Base-by-base conservation (phyloP, 2,888 invertebrate genomes). In the Sisyra terminalis region DNA sequence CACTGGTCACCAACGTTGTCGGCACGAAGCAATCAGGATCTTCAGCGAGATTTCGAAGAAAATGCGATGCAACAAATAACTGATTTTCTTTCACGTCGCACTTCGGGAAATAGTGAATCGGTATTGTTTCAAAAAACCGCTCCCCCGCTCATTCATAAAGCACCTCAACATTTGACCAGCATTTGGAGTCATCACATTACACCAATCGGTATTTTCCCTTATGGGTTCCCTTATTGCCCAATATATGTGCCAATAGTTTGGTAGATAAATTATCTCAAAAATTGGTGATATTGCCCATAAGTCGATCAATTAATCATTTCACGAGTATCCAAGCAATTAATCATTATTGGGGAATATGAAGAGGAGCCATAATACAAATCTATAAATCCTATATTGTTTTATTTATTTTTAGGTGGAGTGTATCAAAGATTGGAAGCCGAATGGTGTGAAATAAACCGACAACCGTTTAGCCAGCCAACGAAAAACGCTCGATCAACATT, bases 1-100 rank as follows among this genome's bases (percentile, higher is more conserved):
- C 72, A 75, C 52, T 88, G 88, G 88, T 78, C 77, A 46, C 65
- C 75, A 14, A 78, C 80, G 50, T 63, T 82, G 44, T 80, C 84
- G 0, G 80, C 85, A 3, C 73, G 88, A 50, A 84, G 81, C 54
- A 89, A 89, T 64, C 88, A 89, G 59, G 88, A 89, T 59, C 79
- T 84, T 53, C 89, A 88, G 59, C 66, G 89, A 4, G 78, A 87
- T 46, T 79, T 75, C 55, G 88, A 89, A 59, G 88, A 88, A 63
- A 73, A 73, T 48, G 73, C 79, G 1, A 72, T 80, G 49, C 65
- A 75, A 40, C 75, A 78, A 58, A 79, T 83, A 70, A 66, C 73
- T 10, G 58, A 67, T 4, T 62, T 77, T 13, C 64, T 81, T 46
- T 71, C 72, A 0, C 66, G 71, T 43, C 63, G 64, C 38, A 53